A percentile compares a stretch with the other conserved stretches of the same genome.
Evolutionary conservation across 2,888 invertebrate genomes (phyloP).

Genomic region (Listrodromus nycthemerus): DNA sequence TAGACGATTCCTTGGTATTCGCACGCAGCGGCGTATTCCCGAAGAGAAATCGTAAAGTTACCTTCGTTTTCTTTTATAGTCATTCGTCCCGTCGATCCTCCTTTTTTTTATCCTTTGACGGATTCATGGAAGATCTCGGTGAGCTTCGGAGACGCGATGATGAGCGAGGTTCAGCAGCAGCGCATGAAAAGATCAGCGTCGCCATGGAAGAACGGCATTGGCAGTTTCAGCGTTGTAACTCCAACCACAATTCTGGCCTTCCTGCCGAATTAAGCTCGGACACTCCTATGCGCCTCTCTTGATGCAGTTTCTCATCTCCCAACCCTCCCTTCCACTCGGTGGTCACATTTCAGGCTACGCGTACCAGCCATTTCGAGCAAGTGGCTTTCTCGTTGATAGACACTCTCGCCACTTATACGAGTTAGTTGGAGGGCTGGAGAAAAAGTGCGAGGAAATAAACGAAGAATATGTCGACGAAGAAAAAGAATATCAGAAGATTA

Average conservation of each 20-base stretch:
- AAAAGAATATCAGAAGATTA: not conserved
- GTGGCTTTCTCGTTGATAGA: conserved; percentile 44
- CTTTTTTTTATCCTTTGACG: conserved; percentile 22
- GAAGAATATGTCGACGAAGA: not conserved
- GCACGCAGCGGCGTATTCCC: conserved; percentile 60
- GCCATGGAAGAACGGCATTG: conserved; percentile 51
- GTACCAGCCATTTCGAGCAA: conserved; percentile 39
- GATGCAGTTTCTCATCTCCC: conserved; percentile 4
- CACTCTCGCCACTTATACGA: conserved; percentile 39
- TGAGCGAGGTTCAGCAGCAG: conserved; percentile 2
- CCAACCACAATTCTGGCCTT: conserved; percentile 43
- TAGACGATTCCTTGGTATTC: conserved; percentile 47
- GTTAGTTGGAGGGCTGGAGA: conserved; percentile 7
- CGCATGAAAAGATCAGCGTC: conserved; percentile 22
- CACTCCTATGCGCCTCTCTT: conserved; percentile 9
- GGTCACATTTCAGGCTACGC: conserved; percentile 28
- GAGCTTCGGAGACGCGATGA: conserved; percentile 35
- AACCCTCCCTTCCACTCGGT: conserved; percentile 21
- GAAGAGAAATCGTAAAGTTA: conserved; percentile 65
- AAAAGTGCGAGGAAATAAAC: not conserved
- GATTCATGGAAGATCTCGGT: conserved; percentile 56
- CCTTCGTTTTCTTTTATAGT: conserved; percentile 55
- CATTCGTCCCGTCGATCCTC: conserved; percentile 27
- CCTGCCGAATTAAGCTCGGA: conserved; percentile 54
- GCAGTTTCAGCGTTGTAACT: conserved; percentile 53